Conservation (phyloP, 2,888 invertebrate species). For the Cephus spinipes region DNA sequence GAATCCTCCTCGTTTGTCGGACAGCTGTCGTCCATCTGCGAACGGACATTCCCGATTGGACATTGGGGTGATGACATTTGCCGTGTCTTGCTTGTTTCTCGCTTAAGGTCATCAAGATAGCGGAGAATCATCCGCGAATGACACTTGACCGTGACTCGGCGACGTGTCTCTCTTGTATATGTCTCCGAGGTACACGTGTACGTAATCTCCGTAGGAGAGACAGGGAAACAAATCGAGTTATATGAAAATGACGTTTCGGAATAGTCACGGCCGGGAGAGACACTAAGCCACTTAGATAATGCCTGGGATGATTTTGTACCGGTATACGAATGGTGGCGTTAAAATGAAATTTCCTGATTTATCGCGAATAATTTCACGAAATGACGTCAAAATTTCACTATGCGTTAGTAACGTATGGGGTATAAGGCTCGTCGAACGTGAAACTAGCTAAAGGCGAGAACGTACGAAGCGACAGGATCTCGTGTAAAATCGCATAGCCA, state of each 20-base stretch:
- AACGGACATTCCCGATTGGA: slow-evolving; percentile 26
- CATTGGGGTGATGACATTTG: slow-evolving; percentile 41
- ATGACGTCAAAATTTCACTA: not conserved
- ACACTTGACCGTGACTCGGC: slow-evolving; percentile 43
- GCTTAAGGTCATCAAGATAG: slow-evolving; percentile 56
- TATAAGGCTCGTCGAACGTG: too few species aligned
- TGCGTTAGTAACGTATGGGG: not conserved
- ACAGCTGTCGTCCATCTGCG: slow-evolving; percentile 33
- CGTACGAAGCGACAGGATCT: not conserved
- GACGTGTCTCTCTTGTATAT: not conserved
- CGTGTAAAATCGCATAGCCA: not conserved
- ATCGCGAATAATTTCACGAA: not conserved
- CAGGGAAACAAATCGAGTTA: not conserved
- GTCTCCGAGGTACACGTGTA: not conserved
- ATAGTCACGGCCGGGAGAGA: not conserved
- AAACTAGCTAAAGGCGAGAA: not conserved
- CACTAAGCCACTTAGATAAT: not conserved
- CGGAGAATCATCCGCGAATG: slow-evolving; percentile 39
- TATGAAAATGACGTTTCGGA: not conserved
- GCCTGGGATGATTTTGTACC: not conserved
- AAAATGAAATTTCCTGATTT: not conserved
- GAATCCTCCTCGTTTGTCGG: slow-evolving; percentile 28
- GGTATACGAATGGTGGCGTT: not conserved
- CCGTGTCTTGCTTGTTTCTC: slow-evolving; percentile 38
- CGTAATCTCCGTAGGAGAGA: not conserved